These are phyloP conservation scores for Zaprionus inermis DNA, from an alignment of 1,140 invertebrate species.

Conservation along the genomic window DNA sequence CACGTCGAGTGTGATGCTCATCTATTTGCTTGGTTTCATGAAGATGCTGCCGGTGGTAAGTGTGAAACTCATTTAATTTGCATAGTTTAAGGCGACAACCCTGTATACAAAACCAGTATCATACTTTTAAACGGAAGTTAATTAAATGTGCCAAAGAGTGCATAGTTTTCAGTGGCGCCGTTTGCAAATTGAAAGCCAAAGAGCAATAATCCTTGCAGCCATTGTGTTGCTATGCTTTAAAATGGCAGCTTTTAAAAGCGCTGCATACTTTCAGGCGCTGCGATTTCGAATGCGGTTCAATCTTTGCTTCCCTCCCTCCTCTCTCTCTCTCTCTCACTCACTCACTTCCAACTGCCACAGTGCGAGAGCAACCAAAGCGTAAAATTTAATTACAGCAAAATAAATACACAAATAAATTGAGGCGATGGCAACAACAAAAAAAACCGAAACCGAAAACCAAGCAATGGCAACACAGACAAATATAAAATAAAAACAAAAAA, in stretches of 20 bases:
- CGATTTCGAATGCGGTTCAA: constrained; percentile 5
- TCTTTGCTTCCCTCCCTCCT: background rate
- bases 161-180: background rate
- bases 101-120: no score
- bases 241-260: background rate
- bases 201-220: background rate
- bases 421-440: constrained; percentile 60
- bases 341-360: constrained; percentile 6
- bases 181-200: background rate
- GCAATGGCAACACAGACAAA: constrained; percentile 12
- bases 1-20: constrained; percentile 86
- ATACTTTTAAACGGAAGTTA: no score
- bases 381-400: constrained; percentile 79
- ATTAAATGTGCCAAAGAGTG: no score
- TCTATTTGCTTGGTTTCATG: constrained; percentile 87
- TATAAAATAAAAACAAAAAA: constrained; percentile 29
- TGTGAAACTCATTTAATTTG: constrained; percentile 17
- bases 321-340: background rate
- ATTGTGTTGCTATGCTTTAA: background rate
- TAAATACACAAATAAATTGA: constrained; percentile 73
- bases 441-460: constrained; percentile 45
- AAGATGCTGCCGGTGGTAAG: constrained; percentile 86
- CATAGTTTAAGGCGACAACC: background rate
- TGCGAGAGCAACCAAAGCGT: constrained; percentile 62
- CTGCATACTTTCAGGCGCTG: constrained; percentile 10